phyloP scores from a whole-genome alignment of 2,797 vertebrate species.

The Platalea minor region DNA sequence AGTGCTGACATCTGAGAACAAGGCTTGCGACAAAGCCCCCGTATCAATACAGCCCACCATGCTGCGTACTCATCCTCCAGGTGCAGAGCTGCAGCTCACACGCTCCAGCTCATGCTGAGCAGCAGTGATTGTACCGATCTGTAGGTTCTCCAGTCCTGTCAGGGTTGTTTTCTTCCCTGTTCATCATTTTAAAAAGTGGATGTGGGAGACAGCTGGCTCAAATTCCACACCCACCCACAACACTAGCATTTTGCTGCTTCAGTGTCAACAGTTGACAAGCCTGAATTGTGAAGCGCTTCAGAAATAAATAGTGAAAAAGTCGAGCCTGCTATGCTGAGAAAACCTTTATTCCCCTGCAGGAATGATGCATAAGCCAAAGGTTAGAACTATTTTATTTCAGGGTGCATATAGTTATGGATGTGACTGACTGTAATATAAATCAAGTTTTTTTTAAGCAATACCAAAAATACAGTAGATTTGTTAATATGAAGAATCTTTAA shows the following conservation, averaged over 20 bases:
- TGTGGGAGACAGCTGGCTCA: conserved; percentile 31
- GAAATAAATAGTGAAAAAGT: background rate
- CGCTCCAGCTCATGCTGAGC: background rate
- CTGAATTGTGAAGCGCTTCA: background rate
- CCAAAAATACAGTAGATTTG: background rate
- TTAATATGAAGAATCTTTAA: background rate
- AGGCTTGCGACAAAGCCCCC: background rate
- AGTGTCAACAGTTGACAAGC: conserved; percentile 4
- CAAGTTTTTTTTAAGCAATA: background rate
- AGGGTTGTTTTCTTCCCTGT: background rate
- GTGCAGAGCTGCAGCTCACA: background rate
- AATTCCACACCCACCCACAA: conserved; percentile 31
- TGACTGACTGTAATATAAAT: background rate
- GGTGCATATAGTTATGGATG: background rate
- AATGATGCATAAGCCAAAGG: background rate
- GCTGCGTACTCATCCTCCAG: too few species aligned
- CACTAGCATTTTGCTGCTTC: conserved; percentile 21
- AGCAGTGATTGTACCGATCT: background rate
- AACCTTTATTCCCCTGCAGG: background rate
- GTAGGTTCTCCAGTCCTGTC: background rate
- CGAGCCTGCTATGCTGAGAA: background rate
- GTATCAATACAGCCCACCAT: rapidly evolving
- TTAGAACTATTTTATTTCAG: background rate
- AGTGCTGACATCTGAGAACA: background rate
- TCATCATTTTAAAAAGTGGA: background rate